Conservation (phyloP, 2,113 vertebrate genomes). For the Podarcis muralis region DNA sequence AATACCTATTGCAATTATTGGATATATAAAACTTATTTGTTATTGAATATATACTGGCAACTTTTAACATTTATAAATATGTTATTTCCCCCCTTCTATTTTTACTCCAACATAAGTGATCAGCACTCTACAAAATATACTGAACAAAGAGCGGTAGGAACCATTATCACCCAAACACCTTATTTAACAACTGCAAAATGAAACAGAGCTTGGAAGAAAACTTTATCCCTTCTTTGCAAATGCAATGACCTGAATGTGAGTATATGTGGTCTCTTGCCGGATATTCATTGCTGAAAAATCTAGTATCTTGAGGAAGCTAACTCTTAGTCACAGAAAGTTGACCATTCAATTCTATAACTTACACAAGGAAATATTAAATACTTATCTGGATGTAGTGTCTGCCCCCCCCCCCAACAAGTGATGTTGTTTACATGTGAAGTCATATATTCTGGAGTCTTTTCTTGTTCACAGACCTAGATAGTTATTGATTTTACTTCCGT, state of each 20-base stretch:
- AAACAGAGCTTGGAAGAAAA: neutral
- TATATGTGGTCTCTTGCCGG: too few relatives aligned
- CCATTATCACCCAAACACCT: neutral
- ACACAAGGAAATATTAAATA: neutral
- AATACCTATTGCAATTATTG: neutral
- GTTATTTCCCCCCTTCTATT: neutral
- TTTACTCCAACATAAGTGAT: neutral
- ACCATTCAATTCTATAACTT: neutral
- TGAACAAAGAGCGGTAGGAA: neutral
- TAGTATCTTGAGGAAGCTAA: neutral
- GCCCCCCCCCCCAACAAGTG: neutral
- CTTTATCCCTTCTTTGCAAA: neutral
- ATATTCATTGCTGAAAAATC: neutral
- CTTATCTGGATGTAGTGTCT: neutral
- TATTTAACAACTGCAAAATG: neutral
- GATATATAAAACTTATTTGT: too few relatives aligned
- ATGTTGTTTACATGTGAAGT: neutral
- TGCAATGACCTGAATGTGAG: neutral
- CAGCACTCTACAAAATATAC: neutral
- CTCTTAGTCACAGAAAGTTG: neutral
- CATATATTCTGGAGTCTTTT: neutral
- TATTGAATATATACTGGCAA: neutral
- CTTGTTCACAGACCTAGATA: neutral
- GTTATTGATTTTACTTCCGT: slow-evolving; percentile 3
- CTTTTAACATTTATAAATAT: slow-evolving; percentile 1